Evolutionary conservation across 2,888 invertebrate genomes (phyloP).

Genomic region (Macaria notata): DNA sequence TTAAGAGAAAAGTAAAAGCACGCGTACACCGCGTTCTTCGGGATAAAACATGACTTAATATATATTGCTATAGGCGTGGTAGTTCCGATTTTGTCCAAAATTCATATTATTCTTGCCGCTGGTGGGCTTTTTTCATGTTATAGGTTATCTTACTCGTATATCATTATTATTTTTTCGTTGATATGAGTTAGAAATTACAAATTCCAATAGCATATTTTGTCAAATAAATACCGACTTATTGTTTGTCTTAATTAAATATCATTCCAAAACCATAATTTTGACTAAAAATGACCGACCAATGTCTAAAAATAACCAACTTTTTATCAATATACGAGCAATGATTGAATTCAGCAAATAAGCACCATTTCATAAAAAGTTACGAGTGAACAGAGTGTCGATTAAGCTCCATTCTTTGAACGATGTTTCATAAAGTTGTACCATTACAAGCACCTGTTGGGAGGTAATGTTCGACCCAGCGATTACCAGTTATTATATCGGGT

Average conservation of each 20-base stretch:
- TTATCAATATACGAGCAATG: not conserved
- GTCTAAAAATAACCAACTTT: too few relatives aligned
- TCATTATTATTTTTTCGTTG: slow-evolving; percentile 4
- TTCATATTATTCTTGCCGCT: slow-evolving; percentile 10
- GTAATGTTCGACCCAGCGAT: slow-evolving; percentile 7
- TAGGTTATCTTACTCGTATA: slow-evolving; percentile 11
- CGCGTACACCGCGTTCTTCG: slow-evolving; percentile 9
- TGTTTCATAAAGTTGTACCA: slow-evolving; percentile 42
- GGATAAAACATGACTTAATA: slow-evolving; percentile 20
- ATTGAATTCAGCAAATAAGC: not conserved
- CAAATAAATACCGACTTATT: too few relatives aligned
- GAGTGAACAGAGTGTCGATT: slow-evolving; percentile 12
- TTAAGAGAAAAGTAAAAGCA: too few relatives aligned
- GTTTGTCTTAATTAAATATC: too few relatives aligned
- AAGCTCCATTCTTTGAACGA: slow-evolving; percentile 21
- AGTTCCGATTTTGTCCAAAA: slow-evolving; percentile 9
- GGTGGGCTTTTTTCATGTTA: slow-evolving; percentile 4
- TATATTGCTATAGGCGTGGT: slow-evolving; percentile 17
- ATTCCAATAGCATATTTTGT: too few relatives aligned
- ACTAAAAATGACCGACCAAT: too few relatives aligned
- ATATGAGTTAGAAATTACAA: too few relatives aligned
- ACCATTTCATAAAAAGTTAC: slow-evolving; percentile 17
- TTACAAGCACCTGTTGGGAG: slow-evolving; percentile 41
- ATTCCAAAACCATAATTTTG: too few relatives aligned
- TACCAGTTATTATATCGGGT: not conserved